Evolutionary conservation across 2,797 vertebrate species (phyloP), one percentile per base, ranked within the genome.

Genomic region (Pagetopsis macropterus): DNA sequence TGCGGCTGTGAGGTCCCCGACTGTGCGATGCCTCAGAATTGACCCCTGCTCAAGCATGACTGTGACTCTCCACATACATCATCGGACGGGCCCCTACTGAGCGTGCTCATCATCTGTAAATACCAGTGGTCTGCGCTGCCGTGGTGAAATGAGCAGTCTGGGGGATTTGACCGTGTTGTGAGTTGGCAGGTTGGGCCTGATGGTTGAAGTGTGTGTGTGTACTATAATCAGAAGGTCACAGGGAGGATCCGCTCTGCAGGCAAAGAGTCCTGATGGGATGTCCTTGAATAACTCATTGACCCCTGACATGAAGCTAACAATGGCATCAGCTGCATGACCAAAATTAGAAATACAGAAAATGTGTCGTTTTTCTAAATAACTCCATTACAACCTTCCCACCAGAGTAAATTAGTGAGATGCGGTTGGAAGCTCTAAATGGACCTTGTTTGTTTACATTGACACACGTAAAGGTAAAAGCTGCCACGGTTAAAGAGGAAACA

Each of bases 51-150:
- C 83, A 89, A 88, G 82, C 91, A 79, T 92, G 89, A 93, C 91
- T 78, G 89, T 90, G 90, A 89, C 86, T 88, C 77, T 67, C 60
- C 82, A 75, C 83, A 91, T 93, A 88, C 75, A 89, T 92, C 89
- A 88, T 33, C 2, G 27, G 4, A 40, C 58, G 63, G 86, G 12
- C 87, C 82, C 93, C 92, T n/a, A 23, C 87, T 65, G 92, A 77
- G 92, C 82, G 51, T 65, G 83, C 84, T 91, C 86, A 90, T 91
- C 89, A 76, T 83, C 92, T 93, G 93, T 92, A 92, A 94, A 95
- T 94, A 91, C 89, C 93, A 94, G 73, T 90, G 85, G 86, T 90
- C 89, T 79, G 84, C 83, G 43, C 75, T 44, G 87, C 75, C 6
- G 65, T 0, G 73, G 60, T 48, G 59, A 74, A 85, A 82, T 4